Percentiles rank a stretch among this genome's conserved stretches.
phyloP scores from a whole-genome alignment of 2,888 invertebrate genomes.

The Portevinia maculata region DNA sequence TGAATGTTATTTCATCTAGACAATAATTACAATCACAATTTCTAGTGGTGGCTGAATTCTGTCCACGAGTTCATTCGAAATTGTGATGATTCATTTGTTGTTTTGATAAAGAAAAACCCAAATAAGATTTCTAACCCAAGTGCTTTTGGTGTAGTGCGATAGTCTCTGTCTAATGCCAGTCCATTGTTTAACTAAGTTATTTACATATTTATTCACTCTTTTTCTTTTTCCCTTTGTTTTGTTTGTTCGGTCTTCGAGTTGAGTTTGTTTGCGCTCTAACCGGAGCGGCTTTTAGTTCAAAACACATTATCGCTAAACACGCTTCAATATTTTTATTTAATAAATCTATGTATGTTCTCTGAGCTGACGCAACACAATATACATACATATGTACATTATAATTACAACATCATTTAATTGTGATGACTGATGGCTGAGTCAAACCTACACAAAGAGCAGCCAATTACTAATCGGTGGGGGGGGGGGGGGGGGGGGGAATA shows the following conservation, averaged over 20 bases:
- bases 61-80: conserved; percentile 10
- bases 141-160: background rate
- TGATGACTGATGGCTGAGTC: no score
- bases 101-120: conserved; percentile 38
- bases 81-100: conserved; percentile 59
- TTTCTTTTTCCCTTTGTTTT: conserved; percentile 9
- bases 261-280: conserved; percentile 26
- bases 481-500: background rate
- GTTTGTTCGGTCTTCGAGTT: conserved; percentile 15
- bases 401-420: conserved; percentile 22
- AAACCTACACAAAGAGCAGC: background rate
- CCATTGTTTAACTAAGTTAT: conserved; percentile 4
- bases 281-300: conserved; percentile 17
- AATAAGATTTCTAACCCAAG: conserved; percentile 3
- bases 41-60: conserved; percentile 2
- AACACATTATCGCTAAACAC: background rate
- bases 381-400: conserved; percentile 27
- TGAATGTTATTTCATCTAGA: conserved; percentile 6
- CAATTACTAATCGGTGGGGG: background rate
- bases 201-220: conserved; percentile 19
- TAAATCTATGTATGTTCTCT: conserved; percentile 2
- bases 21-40: conserved; percentile 14
- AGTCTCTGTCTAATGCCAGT: conserved; percentile 5
- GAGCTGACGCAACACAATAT: conserved; percentile 9
- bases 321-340: background rate